These are phyloP conservation scores for Axinella damicornis DNA, from an alignment of 37 sponge, comb jelly and placozoan species.

Conservation along the genomic window DNA sequence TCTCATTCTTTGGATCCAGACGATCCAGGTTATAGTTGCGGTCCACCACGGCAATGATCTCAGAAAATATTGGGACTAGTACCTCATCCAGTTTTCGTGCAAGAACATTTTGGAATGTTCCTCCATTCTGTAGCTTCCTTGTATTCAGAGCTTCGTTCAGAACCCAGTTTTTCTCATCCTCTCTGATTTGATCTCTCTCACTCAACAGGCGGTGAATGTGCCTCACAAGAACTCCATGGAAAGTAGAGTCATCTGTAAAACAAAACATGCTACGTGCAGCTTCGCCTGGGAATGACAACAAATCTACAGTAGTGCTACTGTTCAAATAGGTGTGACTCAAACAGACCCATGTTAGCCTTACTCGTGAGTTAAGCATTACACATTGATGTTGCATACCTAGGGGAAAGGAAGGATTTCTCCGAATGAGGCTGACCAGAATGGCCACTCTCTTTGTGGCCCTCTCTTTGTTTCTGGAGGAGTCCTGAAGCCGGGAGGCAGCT, in stretches of 20 bases:
- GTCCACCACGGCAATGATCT: conserved; percentile 21
- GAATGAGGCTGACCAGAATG: conserved; percentile 30
- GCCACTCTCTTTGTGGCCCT: conserved; percentile 20
- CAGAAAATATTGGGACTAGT: conserved; percentile 33
- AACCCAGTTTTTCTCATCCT: conserved; percentile 12
- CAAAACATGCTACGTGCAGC: no score
- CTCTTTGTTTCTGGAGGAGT: not conserved
- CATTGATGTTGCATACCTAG: not conserved
- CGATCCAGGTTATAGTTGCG: not conserved
- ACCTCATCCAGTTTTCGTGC: conserved; percentile 16
- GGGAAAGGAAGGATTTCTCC: not conserved
- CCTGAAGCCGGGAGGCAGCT: conserved; percentile 32
- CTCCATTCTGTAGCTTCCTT: conserved; percentile 32
- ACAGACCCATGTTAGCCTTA: no score
- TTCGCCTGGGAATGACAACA: no score
- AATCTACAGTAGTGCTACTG: no score
- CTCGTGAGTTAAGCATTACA: no score
- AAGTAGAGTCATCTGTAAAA: conserved; percentile 7
- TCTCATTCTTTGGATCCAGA: not conserved
- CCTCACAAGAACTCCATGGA: not conserved
- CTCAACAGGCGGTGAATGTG: not conserved
- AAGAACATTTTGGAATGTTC: conserved; percentile 35
- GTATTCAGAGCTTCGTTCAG: conserved; percentile 17
- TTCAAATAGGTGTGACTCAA: no score
- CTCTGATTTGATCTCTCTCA: not conserved